These are phyloP conservation scores for Lepidostoma basale DNA, from an alignment of 1,140 invertebrate genomes.

Conservation along the genomic window DNA sequence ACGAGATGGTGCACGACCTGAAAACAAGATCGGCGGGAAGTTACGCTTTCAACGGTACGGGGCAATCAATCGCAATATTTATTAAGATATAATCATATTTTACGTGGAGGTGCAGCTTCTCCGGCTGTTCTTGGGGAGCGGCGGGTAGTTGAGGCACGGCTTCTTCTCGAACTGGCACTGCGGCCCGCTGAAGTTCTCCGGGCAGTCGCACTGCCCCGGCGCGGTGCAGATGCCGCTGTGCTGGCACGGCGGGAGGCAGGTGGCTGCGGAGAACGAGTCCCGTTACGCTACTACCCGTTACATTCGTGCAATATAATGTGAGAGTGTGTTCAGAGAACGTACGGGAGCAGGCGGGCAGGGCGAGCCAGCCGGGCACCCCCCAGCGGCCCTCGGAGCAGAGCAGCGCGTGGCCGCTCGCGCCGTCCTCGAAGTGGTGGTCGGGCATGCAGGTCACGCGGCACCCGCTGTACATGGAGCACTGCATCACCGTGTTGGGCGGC, in stretches of 20 bases:
- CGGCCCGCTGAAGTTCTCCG: slow-evolving; percentile 72
- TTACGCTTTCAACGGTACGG: too few relatives aligned
- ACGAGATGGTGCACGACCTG: slow-evolving; percentile 69
- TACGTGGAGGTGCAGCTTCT: slow-evolving; percentile 70
- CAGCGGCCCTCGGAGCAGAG: slow-evolving; percentile 64
- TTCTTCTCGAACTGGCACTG: slow-evolving; percentile 77
- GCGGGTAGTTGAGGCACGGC: slow-evolving; percentile 70
- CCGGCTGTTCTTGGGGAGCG: slow-evolving; percentile 68
- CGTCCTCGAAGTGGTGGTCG: slow-evolving; percentile 67
- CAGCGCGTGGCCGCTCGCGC: slow-evolving; percentile 58
- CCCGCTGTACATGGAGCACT: slow-evolving; percentile 55
- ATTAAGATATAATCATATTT: too few relatives aligned
- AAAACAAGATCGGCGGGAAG: too few relatives aligned
- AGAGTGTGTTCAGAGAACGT: slow-evolving; percentile 44
- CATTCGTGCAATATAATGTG: not conserved
- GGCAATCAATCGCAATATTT: too few relatives aligned
- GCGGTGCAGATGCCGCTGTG: slow-evolving; percentile 79
- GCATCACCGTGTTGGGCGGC: slow-evolving; percentile 55
- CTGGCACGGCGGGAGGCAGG: slow-evolving; percentile 74
- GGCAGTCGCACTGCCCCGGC: slow-evolving; percentile 74
- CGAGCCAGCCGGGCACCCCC: slow-evolving; percentile 58
- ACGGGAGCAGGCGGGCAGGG: slow-evolving; percentile 69
- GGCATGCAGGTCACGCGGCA: slow-evolving; percentile 64
- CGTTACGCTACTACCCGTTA: too few relatives aligned
- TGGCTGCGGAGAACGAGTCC: slow-evolving; percentile 58